Evolutionary conservation across 2,113 vertebrate species (phyloP).

Genomic region (Corvus moneduloides): DNA sequence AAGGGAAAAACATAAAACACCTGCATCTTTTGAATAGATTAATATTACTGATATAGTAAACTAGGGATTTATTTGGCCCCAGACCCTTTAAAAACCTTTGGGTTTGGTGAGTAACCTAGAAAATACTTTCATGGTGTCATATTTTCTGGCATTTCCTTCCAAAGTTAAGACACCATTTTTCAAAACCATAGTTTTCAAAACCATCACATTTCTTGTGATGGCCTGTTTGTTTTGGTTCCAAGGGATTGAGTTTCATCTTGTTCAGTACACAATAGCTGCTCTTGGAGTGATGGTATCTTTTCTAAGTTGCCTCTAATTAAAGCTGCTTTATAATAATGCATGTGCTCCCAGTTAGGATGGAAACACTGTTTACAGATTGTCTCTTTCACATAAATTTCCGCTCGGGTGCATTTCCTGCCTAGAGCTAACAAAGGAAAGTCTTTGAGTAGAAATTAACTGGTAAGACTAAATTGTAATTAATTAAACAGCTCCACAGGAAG

Average conservation of each 20-base stretch:
- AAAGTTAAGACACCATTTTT: background rate
- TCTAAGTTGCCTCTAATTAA: slow-evolving; percentile 31
- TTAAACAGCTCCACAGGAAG: background rate
- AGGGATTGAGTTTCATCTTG: slow-evolving; percentile 19
- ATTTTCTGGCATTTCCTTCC: background rate
- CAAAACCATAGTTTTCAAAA: background rate
- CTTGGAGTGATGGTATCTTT: background rate
- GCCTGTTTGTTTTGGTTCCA: slow-evolving; percentile 32
- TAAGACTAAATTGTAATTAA: background rate
- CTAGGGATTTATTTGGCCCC: background rate
- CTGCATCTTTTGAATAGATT: background rate
- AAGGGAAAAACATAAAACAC: background rate
- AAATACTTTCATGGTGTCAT: background rate
- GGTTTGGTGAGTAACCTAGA: background rate
- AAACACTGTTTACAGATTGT: slow-evolving; percentile 6
- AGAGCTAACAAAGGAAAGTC: background rate
- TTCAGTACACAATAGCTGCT: background rate
- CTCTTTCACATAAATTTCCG: slow-evolving; percentile 24
- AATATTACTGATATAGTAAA: background rate
- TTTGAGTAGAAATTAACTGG: background rate
- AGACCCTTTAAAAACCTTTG: background rate
- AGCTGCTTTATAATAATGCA: background rate
- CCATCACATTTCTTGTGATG: background rate
- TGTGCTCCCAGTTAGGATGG: background rate
- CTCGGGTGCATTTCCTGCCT: background rate